A percentile compares a stretch with the other conserved stretches of the same genome.
Conservation (phyloP, 2,797 vertebrate genomes). For the Decapterus maruadsi region DNA sequence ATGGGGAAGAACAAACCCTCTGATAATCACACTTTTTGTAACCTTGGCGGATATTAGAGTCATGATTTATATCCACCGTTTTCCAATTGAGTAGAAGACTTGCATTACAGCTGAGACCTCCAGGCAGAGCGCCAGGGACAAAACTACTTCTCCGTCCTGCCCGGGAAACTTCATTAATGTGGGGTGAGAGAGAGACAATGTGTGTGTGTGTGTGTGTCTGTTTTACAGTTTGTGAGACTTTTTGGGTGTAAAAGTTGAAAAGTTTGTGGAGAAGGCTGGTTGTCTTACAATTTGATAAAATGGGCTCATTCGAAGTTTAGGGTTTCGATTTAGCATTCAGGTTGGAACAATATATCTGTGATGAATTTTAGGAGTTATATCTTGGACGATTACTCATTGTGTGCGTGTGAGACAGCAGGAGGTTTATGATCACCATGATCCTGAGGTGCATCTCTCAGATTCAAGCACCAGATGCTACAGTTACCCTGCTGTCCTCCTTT, state of each 20-base stretch:
- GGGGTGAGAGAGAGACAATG: constrained; percentile 1
- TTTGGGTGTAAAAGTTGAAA: constrained; percentile 12
- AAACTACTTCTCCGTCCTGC: constrained; percentile 19
- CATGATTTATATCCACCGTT: constrained; percentile 34
- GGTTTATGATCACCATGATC: constrained; percentile 36
- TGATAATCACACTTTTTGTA: constrained; percentile 28
- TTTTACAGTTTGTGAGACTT: constrained; percentile 12
- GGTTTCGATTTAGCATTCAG: constrained; percentile 16
- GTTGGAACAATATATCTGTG: background rate
- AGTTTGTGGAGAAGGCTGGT: constrained; percentile 1
- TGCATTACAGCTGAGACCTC: constrained; percentile 37
- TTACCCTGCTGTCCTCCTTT: constrained; percentile 16
- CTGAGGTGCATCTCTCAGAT: constrained; percentile 32
- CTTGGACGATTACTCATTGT: background rate
- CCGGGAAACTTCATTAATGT: constrained; percentile 31
- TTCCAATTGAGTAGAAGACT: constrained; percentile 20
- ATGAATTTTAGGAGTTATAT: background rate
- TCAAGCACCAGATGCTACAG: constrained; percentile 32
- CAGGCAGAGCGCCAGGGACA: constrained; percentile 30
- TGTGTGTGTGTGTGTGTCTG: background rate
- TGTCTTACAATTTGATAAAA: background rate
- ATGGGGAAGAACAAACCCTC: constrained; percentile 3
- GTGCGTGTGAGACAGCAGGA: background rate
- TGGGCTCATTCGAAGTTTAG: background rate
- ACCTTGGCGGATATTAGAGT: background rate